A percentile compares a stretch with the other conserved stretches of the same genome.
These are phyloP conservation scores for Malurus leucopterus DNA, from an alignment of 2,797 vertebrate genomes.

Conservation along the genomic window DNA sequence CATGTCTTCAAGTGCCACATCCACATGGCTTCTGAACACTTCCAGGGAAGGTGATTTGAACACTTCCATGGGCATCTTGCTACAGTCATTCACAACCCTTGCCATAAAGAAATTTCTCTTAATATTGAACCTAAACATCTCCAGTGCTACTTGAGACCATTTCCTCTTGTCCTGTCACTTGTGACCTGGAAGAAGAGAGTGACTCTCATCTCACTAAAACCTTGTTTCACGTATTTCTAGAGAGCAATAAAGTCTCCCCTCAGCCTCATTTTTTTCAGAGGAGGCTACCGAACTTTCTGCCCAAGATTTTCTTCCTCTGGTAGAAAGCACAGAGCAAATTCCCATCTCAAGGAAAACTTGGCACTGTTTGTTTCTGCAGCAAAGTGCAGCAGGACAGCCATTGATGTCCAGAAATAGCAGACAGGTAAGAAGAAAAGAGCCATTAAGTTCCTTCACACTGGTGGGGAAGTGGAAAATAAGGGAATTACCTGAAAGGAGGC, in stretches of 20 bases:
- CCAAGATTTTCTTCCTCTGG: background rate
- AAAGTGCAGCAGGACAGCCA: background rate
- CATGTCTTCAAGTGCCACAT: no score
- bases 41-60: background rate
- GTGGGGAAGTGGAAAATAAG: background rate
- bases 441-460: background rate
- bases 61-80: background rate
- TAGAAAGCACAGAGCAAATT: background rate
- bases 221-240: background rate
- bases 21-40: fast-evolving
- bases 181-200: background rate
- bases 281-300: background rate
- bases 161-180: background rate
- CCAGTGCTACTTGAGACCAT: background rate
- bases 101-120: background rate
- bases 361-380: background rate
- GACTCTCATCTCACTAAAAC: background rate
- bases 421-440: background rate
- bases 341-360: background rate
- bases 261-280: background rate
- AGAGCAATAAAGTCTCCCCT: background rate
- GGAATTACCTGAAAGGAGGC: background rate
- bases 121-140: background rate
- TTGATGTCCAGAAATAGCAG: background rate
- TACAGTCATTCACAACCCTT: background rate